These are phyloP conservation scores for Sylvilagus floridanus DNA, from an alignment of 2,797 vertebrate species.

Conservation along the genomic window DNA sequence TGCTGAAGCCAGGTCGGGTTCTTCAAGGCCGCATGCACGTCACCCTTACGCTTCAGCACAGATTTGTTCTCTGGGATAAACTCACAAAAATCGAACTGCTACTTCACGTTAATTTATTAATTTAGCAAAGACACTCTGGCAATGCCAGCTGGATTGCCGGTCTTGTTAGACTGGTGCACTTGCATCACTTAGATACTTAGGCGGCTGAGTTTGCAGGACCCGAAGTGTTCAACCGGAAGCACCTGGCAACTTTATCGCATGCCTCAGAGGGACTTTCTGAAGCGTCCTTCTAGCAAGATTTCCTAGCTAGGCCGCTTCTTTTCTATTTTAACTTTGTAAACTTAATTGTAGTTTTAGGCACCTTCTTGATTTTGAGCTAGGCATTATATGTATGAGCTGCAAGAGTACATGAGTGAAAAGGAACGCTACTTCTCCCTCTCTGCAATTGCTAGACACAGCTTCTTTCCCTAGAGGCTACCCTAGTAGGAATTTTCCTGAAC, in stretches of 20 bases:
- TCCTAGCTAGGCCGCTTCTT: background rate
- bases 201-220: background rate
- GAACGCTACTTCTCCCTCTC: background rate
- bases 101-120: background rate
- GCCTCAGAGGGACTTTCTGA: background rate
- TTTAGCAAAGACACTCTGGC: background rate
- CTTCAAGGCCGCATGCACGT: accelerated
- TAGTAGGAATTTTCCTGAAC: conserved; percentile 7
- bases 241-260: background rate
- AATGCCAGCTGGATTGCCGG: background rate
- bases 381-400: background rate
- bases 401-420: background rate
- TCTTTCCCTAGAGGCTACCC: background rate
- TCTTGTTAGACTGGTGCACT: background rate
- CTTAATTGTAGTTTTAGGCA: conserved; percentile 33
- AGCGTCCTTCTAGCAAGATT: background rate
- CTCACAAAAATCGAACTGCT: background rate
- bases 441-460: background rate
- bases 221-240: background rate
- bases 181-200: background rate
- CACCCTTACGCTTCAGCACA: background rate
- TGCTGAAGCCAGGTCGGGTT: accelerated
- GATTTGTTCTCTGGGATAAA: background rate
- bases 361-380: conserved; percentile 30
- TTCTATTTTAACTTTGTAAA: background rate